Conservation (phyloP, 2,888 invertebrate species). For the Rhaphigaster nebulosa region DNA sequence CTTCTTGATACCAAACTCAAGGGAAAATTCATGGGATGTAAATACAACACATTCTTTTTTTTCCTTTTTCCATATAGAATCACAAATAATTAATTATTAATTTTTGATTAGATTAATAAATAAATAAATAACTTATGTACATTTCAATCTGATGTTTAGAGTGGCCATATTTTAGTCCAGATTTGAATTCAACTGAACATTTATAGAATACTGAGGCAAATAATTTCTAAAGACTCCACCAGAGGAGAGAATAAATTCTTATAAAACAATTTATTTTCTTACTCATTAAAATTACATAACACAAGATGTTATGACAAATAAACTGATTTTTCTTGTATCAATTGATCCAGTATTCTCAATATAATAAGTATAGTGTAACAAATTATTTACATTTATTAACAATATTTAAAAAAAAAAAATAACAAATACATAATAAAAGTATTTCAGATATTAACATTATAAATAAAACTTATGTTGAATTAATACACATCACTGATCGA, state of each 20-base stretch:
- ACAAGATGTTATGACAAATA: background rate
- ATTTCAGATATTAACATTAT: background rate
- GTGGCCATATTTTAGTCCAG: too few species aligned
- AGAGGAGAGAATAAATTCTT: background rate
- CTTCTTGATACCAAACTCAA: too few species aligned
- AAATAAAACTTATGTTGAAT: background rate
- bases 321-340: background rate
- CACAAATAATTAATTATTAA: too few species aligned
- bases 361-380: background rate
- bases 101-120: too few species aligned
- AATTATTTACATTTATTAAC: background rate
- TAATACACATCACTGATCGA: conserved; percentile 40
- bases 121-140: too few species aligned
- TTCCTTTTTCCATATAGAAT: too few species aligned
- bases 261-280: background rate
- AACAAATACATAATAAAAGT: background rate
- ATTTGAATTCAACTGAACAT: too few species aligned
- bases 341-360: background rate
- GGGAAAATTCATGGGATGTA: too few species aligned
- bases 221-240: too few species aligned
- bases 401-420: background rate
- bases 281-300: background rate
- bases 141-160: too few species aligned
- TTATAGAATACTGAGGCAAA: too few species aligned
- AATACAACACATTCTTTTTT: too few species aligned